phyloP scores from a whole-genome alignment of 2,113 vertebrate genomes.

The Ceyx cyanopectus region DNA sequence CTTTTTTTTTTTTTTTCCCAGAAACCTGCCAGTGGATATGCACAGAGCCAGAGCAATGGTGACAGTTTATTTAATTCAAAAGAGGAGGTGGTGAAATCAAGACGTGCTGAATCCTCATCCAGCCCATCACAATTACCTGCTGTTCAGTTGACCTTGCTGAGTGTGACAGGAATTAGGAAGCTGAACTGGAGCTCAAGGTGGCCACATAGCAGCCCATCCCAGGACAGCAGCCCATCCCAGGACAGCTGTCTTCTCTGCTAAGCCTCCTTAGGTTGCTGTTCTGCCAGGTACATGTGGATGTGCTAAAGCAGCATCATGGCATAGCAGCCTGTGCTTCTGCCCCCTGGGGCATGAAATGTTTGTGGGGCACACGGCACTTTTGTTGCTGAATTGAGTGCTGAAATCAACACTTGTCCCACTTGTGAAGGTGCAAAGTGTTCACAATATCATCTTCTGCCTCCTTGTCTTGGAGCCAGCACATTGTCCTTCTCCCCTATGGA shows the following conservation, averaged over 20 bases:
- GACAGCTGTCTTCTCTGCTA: neutral
- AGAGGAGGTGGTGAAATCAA: conserved; percentile 1
- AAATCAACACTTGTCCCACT: neutral
- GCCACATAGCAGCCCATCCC: neutral
- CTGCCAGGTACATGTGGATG: neutral
- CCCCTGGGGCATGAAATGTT: neutral
- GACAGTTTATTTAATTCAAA: neutral
- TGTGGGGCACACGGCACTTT: neutral
- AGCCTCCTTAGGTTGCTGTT: neutral
- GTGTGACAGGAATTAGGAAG: neutral
- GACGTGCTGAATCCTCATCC: neutral
- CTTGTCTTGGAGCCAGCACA: neutral
- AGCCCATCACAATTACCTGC: neutral
- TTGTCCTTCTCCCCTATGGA: neutral
- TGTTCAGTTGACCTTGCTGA: neutral
- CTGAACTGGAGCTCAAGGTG: neutral
- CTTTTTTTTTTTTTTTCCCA: neutral
- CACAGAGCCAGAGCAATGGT: neutral
- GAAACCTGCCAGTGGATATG: neutral
- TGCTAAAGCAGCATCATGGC: neutral
- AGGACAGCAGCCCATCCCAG: neutral
- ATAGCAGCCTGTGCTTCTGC: neutral
- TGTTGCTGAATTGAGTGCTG: neutral
- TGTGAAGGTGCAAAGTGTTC: neutral
- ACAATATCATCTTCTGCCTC: neutral